phyloP scores from a whole-genome alignment of 2,888 invertebrate genomes.

The Hypsopygia costalis region DNA sequence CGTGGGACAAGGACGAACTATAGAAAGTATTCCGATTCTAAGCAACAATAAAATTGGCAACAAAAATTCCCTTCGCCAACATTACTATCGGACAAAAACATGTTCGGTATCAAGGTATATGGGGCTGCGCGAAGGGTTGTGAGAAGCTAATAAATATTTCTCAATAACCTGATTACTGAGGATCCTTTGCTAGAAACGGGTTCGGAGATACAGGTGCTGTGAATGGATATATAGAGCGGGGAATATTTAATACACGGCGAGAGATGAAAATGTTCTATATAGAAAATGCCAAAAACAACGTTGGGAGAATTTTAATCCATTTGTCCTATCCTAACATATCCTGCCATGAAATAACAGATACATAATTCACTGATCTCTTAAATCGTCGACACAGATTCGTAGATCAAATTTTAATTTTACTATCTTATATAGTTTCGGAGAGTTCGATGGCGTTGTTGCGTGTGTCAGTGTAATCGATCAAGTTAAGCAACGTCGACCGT shows the following conservation, averaged over 20 bases:
- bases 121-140: conserved; percentile 24
- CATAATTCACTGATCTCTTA: too few species aligned
- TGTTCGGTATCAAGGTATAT: conserved; percentile 39
- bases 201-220: conserved; percentile 30
- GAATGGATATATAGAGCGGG: background rate
- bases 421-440: too few species aligned
- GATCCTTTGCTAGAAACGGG: conserved; percentile 33
- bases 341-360: too few species aligned
- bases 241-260: background rate
- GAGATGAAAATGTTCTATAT: background rate
- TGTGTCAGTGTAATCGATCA: too few species aligned
- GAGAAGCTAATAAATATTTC: conserved; percentile 42
- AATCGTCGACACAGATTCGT: too few species aligned
- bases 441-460: too few species aligned
- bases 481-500: too few species aligned
- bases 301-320: too few species aligned
- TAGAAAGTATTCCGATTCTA: conserved; percentile 33
- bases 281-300: too few species aligned
- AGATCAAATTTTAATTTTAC: too few species aligned
- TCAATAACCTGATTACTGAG: conserved; percentile 46
- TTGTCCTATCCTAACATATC: too few species aligned
- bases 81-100: conserved; percentile 38
- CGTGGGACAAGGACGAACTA: conserved; percentile 26
- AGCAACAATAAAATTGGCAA: conserved; percentile 50
- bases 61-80: conserved; percentile 39